Evolutionary conservation across 2,888 invertebrate species (phyloP).

Genomic region (Apodemia hepburni): DNA sequence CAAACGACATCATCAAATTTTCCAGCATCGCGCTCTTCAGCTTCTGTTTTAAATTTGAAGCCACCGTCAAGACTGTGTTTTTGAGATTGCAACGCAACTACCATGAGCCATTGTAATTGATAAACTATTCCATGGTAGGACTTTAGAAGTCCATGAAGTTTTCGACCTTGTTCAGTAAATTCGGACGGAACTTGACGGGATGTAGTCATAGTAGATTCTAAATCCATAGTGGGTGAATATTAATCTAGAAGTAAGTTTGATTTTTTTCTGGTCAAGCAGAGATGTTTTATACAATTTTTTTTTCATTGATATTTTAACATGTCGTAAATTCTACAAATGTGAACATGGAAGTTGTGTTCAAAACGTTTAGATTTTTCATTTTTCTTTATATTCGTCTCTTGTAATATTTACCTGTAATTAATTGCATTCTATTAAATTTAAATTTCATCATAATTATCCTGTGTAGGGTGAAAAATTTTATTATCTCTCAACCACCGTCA

Average conservation of each 20-base stretch:
- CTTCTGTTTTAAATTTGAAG: constrained; percentile 20
- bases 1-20: constrained; percentile 21
- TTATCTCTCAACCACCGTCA: no score
- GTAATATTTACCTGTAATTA: no score
- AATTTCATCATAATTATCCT: no score
- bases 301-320: no score
- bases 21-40: constrained; percentile 16
- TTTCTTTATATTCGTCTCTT: no score
- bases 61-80: constrained; percentile 6
- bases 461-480: no score
- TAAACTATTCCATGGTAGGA: constrained; percentile 20
- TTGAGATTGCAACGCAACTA: constrained; percentile 17
- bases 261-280: no score
- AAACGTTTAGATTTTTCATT: no score
- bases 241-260: background rate
- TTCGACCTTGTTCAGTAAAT: background rate
- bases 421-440: no score
- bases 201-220: background rate
- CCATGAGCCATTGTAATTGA: constrained; percentile 21
- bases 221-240: background rate
- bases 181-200: background rate
- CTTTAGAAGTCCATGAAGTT: constrained; percentile 17
- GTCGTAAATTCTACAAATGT: no score
- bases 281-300: no score
- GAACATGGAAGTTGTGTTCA: no score